Evolutionary conservation across 2,113 vertebrate species (phyloP).

Genomic region (Pycnonotus jocosus): DNA sequence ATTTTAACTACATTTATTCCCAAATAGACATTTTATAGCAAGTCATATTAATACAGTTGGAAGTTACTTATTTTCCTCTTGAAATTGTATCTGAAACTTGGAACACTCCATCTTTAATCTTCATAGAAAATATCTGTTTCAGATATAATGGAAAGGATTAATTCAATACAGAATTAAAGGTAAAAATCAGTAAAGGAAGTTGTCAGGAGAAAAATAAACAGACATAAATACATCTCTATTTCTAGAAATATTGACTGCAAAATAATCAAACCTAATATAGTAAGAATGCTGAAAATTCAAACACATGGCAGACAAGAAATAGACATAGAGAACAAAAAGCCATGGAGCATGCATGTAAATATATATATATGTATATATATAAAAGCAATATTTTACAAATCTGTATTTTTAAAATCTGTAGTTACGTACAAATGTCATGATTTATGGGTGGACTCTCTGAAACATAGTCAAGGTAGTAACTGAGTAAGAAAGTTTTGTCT

Average conservation of each 20-base stretch:
- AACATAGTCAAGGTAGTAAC: background rate
- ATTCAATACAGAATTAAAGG: background rate
- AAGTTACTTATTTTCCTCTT: background rate
- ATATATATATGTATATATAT: background rate
- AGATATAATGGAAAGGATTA: background rate
- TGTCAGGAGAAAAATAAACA: background rate
- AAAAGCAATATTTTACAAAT: background rate
- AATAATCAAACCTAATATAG: background rate
- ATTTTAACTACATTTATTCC: background rate
- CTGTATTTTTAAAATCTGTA: background rate
- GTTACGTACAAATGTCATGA: background rate
- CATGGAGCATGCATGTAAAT: background rate
- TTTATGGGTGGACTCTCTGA: rapidly evolving
- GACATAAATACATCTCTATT: background rate
- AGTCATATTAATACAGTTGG: background rate
- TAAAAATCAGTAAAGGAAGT: background rate
- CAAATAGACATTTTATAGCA: background rate
- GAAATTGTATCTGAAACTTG: background rate
- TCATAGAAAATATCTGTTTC: background rate
- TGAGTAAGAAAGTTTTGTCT: background rate
- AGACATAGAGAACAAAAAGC: background rate
- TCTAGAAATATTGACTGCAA: background rate
- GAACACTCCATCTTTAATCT: background rate
- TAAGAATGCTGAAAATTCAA: background rate
- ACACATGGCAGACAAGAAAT: background rate